phyloP scores from a whole-genome alignment of 2,888 invertebrate species.

The Adelognathus sp. region DNA sequence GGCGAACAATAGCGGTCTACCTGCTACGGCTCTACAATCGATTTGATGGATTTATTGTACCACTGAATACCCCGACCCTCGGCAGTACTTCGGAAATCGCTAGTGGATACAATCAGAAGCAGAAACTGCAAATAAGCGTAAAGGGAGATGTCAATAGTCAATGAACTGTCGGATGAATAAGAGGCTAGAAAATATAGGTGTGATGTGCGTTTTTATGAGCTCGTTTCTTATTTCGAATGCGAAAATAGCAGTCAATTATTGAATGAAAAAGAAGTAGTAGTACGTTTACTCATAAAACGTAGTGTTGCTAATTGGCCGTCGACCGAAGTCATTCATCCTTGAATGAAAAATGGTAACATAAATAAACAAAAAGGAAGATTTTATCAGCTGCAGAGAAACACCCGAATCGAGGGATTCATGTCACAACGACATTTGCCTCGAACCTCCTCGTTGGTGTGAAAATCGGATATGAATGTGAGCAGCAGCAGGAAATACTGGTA shows the following conservation, averaged over 20 bases:
- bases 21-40: conserved; percentile 11
- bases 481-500: not conserved
- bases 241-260: no score
- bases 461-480: conserved; percentile 4
- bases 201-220: no score
- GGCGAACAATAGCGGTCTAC: not conserved
- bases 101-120: not conserved
- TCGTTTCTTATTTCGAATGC: no score
- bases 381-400: conserved; percentile 1
- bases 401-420: conserved; percentile 19
- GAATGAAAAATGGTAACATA: no score
- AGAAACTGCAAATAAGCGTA: no score
- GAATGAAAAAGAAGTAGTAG: no score
- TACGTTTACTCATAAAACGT: no score
- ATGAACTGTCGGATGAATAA: no score
- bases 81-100: not conserved
- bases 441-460: not conserved
- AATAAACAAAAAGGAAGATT: no score
- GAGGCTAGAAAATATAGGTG: no score
- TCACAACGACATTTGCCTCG: not conserved
- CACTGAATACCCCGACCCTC: not conserved
- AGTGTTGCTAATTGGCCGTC: not conserved
- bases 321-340: no score
- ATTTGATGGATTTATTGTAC: conserved; percentile 21
- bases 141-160: no score